Evolutionary conservation across 2,113 vertebrate genomes (phyloP).

Genomic region (Opisthocomus hoazin): DNA sequence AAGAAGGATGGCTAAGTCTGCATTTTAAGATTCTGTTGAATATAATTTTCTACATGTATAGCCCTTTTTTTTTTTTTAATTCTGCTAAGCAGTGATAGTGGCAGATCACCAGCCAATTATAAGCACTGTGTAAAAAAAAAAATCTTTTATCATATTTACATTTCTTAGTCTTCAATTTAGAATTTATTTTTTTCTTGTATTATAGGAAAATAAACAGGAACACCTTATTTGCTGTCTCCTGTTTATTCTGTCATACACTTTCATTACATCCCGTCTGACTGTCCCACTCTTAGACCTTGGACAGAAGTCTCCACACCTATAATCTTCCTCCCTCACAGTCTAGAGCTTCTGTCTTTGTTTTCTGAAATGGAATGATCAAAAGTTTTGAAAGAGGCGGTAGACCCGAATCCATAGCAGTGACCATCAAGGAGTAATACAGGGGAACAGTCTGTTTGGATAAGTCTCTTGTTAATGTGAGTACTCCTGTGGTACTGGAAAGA

Average conservation of each 20-base stretch:
- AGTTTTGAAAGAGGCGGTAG: conserved; percentile 27
- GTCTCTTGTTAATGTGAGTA: conserved; percentile 28
- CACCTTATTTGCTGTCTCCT: neutral
- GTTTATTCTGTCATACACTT: neutral
- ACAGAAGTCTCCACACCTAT: neutral
- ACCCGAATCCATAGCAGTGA: conserved; percentile 15
- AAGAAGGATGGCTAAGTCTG: neutral
- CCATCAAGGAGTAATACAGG: neutral
- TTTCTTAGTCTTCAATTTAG: neutral
- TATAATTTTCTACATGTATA: neutral
- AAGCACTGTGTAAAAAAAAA: neutral
- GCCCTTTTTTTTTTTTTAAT: neutral
- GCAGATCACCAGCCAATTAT: neutral
- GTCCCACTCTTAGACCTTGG: neutral
- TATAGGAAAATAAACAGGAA: neutral
- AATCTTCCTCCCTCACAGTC: neutral
- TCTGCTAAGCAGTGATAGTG: neutral
- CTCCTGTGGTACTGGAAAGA: conserved; percentile 43
- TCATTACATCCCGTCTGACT: neutral
- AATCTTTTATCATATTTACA: neutral
- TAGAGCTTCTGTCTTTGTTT: neutral
- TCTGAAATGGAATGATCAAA: neutral
- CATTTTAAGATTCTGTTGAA: neutral
- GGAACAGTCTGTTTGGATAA: neutral
- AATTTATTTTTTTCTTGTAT: neutral